Conservation (phyloP, 2,797 vertebrate genomes). For the Eidolon dupreanum region DNA sequence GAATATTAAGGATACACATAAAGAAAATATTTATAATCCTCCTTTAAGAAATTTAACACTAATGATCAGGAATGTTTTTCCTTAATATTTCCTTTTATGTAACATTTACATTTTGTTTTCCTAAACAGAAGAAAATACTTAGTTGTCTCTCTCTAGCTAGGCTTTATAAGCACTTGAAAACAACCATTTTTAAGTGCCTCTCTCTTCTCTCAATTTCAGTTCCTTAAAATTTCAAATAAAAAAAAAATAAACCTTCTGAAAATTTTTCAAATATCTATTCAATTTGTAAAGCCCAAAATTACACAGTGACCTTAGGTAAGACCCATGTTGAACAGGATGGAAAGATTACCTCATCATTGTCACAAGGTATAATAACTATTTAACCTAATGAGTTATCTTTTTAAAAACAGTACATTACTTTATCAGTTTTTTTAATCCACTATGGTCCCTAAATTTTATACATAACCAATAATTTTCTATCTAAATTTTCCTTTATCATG, state of each 20-base stretch:
- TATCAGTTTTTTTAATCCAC: constrained; percentile 5
- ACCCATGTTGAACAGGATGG: not conserved
- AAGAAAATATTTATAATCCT: not conserved
- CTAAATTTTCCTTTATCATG: not conserved
- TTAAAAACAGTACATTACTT: constrained; percentile 55
- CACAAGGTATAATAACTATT: not conserved
- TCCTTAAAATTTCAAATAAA: constrained; percentile 30
- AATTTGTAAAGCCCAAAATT: constrained; percentile 48
- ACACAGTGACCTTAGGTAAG: constrained; percentile 38
- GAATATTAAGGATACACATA: not conserved
- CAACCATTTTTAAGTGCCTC: not conserved
- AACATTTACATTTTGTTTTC: constrained; percentile 20
- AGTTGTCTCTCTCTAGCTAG: not conserved
- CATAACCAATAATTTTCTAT: constrained; percentile 3
- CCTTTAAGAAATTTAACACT: constrained; percentile 40
- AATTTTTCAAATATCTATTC: constrained; percentile 36
- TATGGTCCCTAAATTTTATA: not conserved
- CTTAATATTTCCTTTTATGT: constrained; percentile 26
- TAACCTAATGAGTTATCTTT: constrained; percentile 6
- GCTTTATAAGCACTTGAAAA: constrained; percentile 13
- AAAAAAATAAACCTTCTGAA: not conserved
- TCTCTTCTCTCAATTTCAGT: not conserved
- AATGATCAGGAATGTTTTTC: not conserved
- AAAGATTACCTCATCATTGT: constrained; percentile 28
- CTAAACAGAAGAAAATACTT: constrained; percentile 38